Conservation (phyloP, 2,888 invertebrate genomes). For the Hirtodrosophila cameraria region DNA sequence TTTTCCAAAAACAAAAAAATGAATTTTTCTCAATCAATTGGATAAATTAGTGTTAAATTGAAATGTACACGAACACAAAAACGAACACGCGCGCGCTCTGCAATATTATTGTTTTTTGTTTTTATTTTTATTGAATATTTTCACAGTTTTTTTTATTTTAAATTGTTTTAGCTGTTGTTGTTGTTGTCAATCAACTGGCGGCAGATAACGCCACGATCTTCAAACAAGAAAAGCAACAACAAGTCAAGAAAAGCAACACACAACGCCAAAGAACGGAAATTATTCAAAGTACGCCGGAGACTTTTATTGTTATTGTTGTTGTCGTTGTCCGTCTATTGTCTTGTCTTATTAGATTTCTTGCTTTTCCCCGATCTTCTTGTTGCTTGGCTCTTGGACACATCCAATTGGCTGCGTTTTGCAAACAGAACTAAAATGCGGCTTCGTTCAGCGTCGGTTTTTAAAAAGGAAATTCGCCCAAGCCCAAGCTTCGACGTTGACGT, state of each 20-base stretch:
- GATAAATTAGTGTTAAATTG: slow-evolving; percentile 8
- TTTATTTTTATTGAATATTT: slow-evolving; percentile 4
- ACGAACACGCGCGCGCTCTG: slow-evolving; percentile 19
- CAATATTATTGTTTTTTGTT: slow-evolving; percentile 6
- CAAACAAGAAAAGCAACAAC: not conserved
- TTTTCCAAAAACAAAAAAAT: not conserved
- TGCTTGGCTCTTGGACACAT: slow-evolving; percentile 49
- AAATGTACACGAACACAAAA: slow-evolving; percentile 27
- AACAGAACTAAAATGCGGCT: slow-evolving; percentile 81
- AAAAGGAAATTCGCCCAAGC: slow-evolving; percentile 70
- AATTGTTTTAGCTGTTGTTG: slow-evolving; percentile 28
- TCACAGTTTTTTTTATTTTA: slow-evolving; percentile 15
- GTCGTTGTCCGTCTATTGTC: too few relatives aligned
- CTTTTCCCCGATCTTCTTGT: not conserved
- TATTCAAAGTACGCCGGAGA: slow-evolving; percentile 9
- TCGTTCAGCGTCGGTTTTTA: slow-evolving; percentile 56
- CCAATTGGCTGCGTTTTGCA: slow-evolving; percentile 79
- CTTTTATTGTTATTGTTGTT: not conserved
- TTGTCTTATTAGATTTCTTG: slow-evolving; percentile 5
- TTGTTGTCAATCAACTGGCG: slow-evolving; percentile 17
- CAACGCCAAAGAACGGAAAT: slow-evolving; percentile 20
- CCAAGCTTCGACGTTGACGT: slow-evolving; percentile 48
- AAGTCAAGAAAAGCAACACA: slow-evolving; percentile 2
- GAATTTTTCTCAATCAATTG: slow-evolving; percentile 17
- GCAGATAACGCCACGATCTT: slow-evolving; percentile 31